A percentile compares a stretch with the other conserved stretches of the same genome.
These are phyloP conservation scores for Antechinus flavipes DNA, from an alignment of 2,113 vertebrate genomes.

Conservation along the genomic window DNA sequence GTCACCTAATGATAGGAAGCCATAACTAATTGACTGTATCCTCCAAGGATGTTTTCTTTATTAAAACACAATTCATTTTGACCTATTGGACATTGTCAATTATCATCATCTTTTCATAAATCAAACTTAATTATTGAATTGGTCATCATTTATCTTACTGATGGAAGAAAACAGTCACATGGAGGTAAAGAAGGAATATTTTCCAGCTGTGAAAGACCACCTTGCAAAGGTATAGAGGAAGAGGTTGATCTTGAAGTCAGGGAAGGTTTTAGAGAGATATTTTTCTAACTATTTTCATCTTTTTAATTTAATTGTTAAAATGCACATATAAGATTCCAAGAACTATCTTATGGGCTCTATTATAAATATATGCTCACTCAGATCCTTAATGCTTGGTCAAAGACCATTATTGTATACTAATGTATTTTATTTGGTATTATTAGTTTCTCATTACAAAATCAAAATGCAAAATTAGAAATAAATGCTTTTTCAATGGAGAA, in stretches of 20 bases:
- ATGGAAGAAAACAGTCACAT: not conserved
- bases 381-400: not conserved
- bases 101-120: not conserved
- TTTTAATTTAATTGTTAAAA: not conserved
- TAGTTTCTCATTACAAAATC: not conserved
- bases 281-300: not conserved
- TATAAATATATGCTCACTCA: not conserved
- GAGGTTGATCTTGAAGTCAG: not conserved
- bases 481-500: not conserved
- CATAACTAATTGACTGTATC: not conserved
- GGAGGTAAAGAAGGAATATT: not conserved
- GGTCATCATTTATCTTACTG: not conserved
- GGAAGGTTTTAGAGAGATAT: not conserved
- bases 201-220: not conserved
- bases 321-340: not conserved
- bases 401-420: rapidly evolving
- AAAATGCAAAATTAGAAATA: rapidly evolving
- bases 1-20: not conserved
- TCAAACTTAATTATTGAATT: not conserved
- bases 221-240: not conserved
- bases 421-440: not conserved
- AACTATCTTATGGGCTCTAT: not conserved
- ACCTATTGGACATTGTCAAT: not conserved
- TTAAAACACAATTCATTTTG: not conserved
- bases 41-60: not conserved